Evolutionary conservation across 2,797 vertebrate species (phyloP).

Genomic region (Tiaroga cobitis): DNA sequence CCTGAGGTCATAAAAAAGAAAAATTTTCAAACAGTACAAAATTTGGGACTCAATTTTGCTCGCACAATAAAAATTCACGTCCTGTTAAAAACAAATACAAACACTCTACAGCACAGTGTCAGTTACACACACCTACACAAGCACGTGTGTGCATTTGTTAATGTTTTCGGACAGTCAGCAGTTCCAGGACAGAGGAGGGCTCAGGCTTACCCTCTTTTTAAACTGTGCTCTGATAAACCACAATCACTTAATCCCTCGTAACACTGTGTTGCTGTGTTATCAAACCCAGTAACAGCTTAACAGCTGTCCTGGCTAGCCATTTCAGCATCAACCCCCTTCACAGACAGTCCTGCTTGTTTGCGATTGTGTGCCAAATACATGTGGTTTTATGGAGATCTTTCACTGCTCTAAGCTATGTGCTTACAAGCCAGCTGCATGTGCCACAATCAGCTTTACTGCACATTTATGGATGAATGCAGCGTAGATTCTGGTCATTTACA

Average conservation of each 20-base stretch:
- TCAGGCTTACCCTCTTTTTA: conserved; percentile 62
- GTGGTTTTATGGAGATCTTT: conserved; percentile 9
- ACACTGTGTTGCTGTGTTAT: conserved; percentile 70
- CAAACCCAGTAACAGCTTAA: conserved; percentile 56
- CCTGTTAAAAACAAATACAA: neutral
- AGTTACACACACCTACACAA: conserved; percentile 9
- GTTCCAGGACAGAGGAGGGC: conserved; percentile 68
- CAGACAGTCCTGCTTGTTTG: conserved; percentile 1
- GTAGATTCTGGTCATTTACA: neutral
- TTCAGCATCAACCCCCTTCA: neutral
- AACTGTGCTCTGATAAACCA: conserved; percentile 71
- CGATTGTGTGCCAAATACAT: conserved; percentile 23
- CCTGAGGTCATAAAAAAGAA: neutral
- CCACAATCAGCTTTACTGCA: conserved; percentile 1
- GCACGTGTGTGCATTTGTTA: neutral
- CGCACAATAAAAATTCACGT: neutral
- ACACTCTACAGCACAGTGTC: neutral
- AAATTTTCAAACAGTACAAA: neutral
- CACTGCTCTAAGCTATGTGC: neutral
- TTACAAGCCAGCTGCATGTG: neutral
- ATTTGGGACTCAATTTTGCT: neutral
- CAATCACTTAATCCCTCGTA: conserved; percentile 77
- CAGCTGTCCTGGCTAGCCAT: conserved; percentile 5
- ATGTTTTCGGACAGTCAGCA: conserved; percentile 69
- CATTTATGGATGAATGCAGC: neutral